These are phyloP conservation scores for Gallirallus australis DNA, from an alignment of 2,797 vertebrate species.

Conservation along the genomic window DNA sequence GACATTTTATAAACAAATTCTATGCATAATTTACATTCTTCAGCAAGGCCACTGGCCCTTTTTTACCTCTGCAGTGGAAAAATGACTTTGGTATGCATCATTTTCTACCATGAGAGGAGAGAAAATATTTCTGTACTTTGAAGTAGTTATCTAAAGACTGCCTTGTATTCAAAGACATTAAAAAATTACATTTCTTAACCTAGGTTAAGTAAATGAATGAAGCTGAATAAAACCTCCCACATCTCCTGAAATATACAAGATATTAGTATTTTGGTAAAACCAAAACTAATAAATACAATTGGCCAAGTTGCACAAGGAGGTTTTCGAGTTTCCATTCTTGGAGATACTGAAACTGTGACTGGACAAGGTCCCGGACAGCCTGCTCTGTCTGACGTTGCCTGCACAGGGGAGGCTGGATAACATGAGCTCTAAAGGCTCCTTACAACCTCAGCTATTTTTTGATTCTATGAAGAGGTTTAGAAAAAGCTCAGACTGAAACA, in stretches of 20 bases:
- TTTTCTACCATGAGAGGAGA: neutral
- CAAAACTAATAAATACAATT: neutral
- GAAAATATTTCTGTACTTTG: neutral
- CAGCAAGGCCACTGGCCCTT: neutral
- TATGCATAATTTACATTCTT: neutral
- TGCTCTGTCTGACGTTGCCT: neutral
- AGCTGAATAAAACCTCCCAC: neutral
- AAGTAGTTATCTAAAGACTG: neutral
- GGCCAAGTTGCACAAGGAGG: neutral
- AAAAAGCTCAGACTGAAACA: neutral
- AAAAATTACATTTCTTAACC: neutral
- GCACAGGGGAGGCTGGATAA: neutral
- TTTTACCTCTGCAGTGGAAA: neutral
- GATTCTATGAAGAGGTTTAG: neutral
- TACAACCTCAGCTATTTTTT: neutral
- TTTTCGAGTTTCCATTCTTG: neutral
- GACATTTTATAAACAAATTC: neutral
- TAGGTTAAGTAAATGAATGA: neutral
- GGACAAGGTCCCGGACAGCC: neutral
- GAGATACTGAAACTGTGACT: neutral
- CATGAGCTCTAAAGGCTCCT: neutral
- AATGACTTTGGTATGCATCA: neutral
- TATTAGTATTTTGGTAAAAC: neutral
- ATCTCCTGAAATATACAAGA: neutral
- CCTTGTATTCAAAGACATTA: neutral